phyloP scores from a whole-genome alignment of 2,113 vertebrate species.

The Osmerus mordax region DNA sequence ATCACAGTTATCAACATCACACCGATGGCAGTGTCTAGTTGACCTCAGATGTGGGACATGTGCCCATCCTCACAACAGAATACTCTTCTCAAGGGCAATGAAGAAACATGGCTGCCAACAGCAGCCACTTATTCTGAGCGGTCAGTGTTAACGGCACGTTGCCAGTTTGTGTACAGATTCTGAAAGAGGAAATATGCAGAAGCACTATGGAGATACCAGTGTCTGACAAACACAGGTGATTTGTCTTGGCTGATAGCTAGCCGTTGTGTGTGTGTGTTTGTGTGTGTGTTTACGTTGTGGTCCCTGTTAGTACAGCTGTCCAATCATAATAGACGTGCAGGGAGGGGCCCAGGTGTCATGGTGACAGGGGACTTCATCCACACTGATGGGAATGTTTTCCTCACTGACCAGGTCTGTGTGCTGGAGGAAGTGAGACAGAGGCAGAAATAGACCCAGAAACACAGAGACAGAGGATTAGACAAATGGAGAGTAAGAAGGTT shows the following conservation, averaged over 20 bases:
- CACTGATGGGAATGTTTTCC: slow-evolving; percentile 56
- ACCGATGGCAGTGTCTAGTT: neutral
- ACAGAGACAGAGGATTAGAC: neutral
- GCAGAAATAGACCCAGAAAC: neutral
- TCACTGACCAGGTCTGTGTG: slow-evolving; percentile 30
- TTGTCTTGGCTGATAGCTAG: neutral
- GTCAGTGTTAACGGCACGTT: neutral
- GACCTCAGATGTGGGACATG: neutral
- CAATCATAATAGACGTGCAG: slow-evolving; percentile 58
- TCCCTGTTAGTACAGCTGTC: slow-evolving; percentile 65
- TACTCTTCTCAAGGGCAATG: neutral
- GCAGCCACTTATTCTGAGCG: neutral
- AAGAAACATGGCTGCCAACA: neutral
- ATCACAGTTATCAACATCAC: neutral
- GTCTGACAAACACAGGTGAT: slow-evolving; percentile 5
- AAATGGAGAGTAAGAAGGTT: neutral
- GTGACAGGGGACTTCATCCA: slow-evolving; percentile 51
- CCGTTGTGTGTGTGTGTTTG: neutral
- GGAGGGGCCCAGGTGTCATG: slow-evolving; percentile 62
- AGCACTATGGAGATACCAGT: neutral
- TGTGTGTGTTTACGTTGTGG: slow-evolving; percentile 15
- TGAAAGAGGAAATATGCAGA: slow-evolving; percentile 4
- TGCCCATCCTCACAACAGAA: no score
- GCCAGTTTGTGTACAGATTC: neutral
- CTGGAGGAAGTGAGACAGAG: slow-evolving; percentile 1